Evolutionary conservation across 2,888 invertebrate species (phyloP).

Genomic region (Stenchaetothrips biformis): DNA sequence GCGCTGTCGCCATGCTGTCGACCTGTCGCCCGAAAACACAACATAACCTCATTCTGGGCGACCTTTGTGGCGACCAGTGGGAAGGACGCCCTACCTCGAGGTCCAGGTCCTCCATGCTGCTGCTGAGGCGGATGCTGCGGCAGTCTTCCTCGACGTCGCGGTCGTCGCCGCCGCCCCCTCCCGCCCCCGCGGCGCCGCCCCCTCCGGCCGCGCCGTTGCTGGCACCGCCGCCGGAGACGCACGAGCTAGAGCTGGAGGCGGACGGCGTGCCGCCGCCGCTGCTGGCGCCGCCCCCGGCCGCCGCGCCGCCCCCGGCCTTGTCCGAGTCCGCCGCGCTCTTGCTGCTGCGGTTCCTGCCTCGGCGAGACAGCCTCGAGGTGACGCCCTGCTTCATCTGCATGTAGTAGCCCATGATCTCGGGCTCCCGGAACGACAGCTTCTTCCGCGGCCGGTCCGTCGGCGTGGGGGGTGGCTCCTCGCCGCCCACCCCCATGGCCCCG

Average conservation of each 20-base stretch:
- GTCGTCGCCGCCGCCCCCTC: conserved; percentile 24
- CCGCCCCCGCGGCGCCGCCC: conserved; percentile 23
- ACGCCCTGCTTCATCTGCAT: conserved; percentile 43
- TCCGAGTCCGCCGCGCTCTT: conserved; percentile 28
- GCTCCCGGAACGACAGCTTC: conserved; percentile 82
- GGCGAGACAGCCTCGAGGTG: conserved; percentile 37
- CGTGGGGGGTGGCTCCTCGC: conserved; percentile 45
- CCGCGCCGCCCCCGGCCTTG: conserved; percentile 6
- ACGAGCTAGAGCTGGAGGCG: conserved; percentile 15
- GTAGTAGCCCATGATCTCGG: conserved; percentile 59
- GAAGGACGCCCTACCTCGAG: conserved; percentile 43
- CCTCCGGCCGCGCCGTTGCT: neutral
- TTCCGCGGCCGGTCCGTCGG: conserved; percentile 64
- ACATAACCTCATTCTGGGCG: too few relatives aligned
- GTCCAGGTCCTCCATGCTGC: conserved; percentile 57
- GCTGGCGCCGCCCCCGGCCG: conserved; percentile 27
- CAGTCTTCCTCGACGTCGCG: conserved; percentile 42
- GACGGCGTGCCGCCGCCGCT: conserved; percentile 26
- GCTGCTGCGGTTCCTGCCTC: conserved; percentile 35
- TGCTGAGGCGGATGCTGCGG: conserved; percentile 42
- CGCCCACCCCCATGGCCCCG: conserved; percentile 36
- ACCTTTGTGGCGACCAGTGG: too few relatives aligned
- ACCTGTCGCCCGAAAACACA: too few relatives aligned
- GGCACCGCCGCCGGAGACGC: neutral
- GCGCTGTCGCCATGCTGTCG: too few relatives aligned